Conservation (phyloP, 2,113 vertebrate genomes). For the Ariopsis seemanni region DNA sequence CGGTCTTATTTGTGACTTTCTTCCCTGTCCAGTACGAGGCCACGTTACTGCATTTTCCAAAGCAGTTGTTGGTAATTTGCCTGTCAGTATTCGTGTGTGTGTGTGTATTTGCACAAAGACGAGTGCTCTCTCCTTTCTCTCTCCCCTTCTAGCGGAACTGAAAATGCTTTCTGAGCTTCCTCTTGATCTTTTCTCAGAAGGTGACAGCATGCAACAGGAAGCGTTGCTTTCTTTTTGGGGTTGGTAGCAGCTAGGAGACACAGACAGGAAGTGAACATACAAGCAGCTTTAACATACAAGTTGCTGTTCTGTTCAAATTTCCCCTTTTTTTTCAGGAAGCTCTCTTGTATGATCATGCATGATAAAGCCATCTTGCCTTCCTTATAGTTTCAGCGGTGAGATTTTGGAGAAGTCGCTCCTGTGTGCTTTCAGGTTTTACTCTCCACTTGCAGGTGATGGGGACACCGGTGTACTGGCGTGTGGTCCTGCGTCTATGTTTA, state of each 20-base stretch:
- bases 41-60: slow-evolving; percentile 5
- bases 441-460: background rate
- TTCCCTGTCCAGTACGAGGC: background rate
- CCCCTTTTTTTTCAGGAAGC: background rate
- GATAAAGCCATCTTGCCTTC: background rate
- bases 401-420: background rate
- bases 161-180: slow-evolving; percentile 57
- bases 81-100: background rate
- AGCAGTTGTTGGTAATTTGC: background rate
- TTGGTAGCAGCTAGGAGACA: slow-evolving; percentile 35
- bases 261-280: slow-evolving; percentile 38
- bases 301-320: background rate
- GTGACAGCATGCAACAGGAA: slow-evolving; percentile 53
- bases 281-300: slow-evolving; percentile 4
- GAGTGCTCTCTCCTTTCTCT: slow-evolving; percentile 12
- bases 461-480: no score
- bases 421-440: background rate
- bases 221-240: slow-evolving; percentile 32
- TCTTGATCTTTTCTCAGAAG: slow-evolving; percentile 61
- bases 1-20: background rate
- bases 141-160: slow-evolving; percentile 53
- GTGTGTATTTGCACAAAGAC: background rate
- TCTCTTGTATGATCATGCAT: background rate
- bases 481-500: background rate
- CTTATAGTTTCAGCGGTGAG: background rate